A percentile compares a stretch with the other conserved stretches of the same genome.
Evolutionary conservation across 2,888 invertebrate genomes (phyloP).

Genomic region (Chloroclystis v-ata): DNA sequence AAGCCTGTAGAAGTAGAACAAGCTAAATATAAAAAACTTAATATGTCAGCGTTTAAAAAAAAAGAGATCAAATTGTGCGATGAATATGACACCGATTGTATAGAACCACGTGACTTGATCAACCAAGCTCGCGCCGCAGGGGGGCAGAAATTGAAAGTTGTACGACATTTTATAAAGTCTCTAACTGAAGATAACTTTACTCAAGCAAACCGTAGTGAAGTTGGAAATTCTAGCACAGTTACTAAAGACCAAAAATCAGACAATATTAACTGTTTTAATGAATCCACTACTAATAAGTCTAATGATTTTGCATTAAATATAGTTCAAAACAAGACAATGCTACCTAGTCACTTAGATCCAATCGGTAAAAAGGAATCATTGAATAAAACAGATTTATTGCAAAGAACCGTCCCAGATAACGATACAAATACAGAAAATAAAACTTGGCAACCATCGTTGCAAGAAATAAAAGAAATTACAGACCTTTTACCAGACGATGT

Average conservation of each 20-base stretch:
- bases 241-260: no score
- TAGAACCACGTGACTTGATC: neutral
- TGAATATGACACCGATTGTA: neutral
- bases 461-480: neutral
- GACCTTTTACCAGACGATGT: neutral
- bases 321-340: neutral
- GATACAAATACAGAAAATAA: no score
- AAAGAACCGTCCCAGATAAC: neutral
- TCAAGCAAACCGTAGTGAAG: no score
- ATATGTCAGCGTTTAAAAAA: neutral
- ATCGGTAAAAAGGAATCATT: neutral
- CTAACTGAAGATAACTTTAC: no score
- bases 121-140: neutral
- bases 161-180: neutral
- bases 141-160: neutral
- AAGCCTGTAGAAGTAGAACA: neutral
- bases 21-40: neutral
- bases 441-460: no score
- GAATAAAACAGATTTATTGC: neutral
- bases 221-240: no score
- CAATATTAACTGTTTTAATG: no score
- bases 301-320: neutral
- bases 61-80: neutral
- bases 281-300: neutral
- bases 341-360: neutral